Percentiles rank a stretch among this genome's conserved stretches.
phyloP scores from a whole-genome alignment of 2,888 invertebrate species.

The Metopia argyrocephala region DNA sequence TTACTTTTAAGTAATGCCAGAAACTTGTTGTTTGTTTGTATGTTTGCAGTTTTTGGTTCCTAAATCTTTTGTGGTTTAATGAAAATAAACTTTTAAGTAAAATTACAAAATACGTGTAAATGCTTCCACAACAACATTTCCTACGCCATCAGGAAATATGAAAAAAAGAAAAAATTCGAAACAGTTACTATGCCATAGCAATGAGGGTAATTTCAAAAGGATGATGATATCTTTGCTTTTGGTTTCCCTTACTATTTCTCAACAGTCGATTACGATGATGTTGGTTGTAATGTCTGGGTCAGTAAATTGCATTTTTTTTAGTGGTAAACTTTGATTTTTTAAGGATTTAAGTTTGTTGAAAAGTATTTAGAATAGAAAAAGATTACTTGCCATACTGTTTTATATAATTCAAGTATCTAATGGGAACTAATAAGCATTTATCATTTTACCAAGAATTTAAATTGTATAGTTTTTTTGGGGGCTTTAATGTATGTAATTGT shows the following conservation, averaged over 20 bases:
- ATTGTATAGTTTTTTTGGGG: not conserved
- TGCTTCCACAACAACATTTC: constrained; percentile 57
- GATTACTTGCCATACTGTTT: not conserved
- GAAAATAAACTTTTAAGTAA: constrained; percentile 66
- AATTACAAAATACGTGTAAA: constrained; percentile 67
- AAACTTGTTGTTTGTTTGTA: constrained; percentile 51
- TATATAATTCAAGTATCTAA: constrained; percentile 30
- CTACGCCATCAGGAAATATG: constrained; percentile 31
- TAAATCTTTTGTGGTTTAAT: constrained; percentile 64
- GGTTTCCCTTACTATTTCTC: not conserved
- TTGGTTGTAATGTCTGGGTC: constrained; percentile 51
- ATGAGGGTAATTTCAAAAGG: constrained; percentile 12
- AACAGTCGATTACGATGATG: constrained; percentile 15
- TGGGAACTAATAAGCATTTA: constrained; percentile 30
- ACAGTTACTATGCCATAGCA: constrained; percentile 37
- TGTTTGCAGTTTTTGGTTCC: constrained; percentile 43
- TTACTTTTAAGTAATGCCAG: constrained; percentile 45
- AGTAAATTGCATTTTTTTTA: constrained; percentile 60
- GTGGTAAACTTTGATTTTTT: constrained; percentile 64
- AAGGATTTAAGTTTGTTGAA: constrained; percentile 49
- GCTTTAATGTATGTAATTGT: too few species aligned
- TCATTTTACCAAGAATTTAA: not conserved
- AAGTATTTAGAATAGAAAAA: constrained; percentile 20
- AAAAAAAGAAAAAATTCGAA: constrained; percentile 10
- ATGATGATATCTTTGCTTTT: not conserved